phyloP scores from a whole-genome alignment of 1,140 invertebrate species.

The Pentalonia nigronervosa region DNA sequence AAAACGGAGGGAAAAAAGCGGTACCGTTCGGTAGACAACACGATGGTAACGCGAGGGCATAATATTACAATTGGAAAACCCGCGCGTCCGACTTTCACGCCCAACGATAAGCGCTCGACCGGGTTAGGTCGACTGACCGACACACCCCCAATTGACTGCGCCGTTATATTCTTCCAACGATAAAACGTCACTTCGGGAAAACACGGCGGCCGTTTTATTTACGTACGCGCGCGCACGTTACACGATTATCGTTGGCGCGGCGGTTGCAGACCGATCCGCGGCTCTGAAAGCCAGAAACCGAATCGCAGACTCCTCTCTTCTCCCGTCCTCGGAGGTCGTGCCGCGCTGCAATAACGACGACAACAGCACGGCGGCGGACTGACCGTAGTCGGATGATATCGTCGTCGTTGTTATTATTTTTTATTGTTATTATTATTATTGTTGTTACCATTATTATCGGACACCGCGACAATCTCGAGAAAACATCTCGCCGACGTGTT shows the following conservation, averaged over 20 bases:
- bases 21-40: background rate
- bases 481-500: background rate
- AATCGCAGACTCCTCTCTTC: background rate
- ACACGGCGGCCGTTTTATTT: background rate
- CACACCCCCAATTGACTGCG: background rate
- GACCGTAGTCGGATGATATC: background rate
- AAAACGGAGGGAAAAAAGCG: conserved; percentile 10
- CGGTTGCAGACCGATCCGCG: background rate
- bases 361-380: too few species aligned
- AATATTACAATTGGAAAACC: background rate
- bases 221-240: background rate
- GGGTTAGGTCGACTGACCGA: background rate
- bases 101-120: background rate
- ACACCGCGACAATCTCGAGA: background rate
- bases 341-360: too few species aligned
- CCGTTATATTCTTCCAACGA: background rate
- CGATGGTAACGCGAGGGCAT: too few species aligned
- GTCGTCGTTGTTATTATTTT: background rate
- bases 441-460: background rate
- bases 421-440: background rate
- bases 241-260: background rate
- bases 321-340: background rate
- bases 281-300: too few species aligned
- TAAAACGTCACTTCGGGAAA: background rate
- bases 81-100: background rate